Evolutionary conservation across 2,888 invertebrate species (phyloP).

Genomic region (Volucella bombylans): DNA sequence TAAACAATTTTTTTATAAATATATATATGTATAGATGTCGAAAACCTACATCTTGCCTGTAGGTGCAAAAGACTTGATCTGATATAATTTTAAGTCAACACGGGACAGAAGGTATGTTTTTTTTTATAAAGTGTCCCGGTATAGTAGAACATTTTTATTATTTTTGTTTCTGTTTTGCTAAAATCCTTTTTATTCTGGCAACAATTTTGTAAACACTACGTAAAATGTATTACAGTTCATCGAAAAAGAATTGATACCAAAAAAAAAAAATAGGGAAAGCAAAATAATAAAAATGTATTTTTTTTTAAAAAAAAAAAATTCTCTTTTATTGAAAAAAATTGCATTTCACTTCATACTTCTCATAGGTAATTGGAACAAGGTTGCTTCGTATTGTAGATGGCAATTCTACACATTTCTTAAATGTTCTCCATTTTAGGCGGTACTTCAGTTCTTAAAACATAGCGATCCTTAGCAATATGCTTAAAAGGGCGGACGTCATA

Average conservation of each 20-base stretch:
- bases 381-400: too few relatives aligned
- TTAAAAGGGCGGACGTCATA: too few relatives aligned
- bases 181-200: not conserved
- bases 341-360: slow-evolving; percentile 9
- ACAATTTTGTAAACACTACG: not conserved
- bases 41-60: slow-evolving; percentile 36
- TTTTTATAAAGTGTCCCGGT: slow-evolving; percentile 28
- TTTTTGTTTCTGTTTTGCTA: slow-evolving; percentile 27
- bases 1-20: slow-evolving; percentile 46
- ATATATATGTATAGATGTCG: slow-evolving; percentile 64
- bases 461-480: too few relatives aligned
- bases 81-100: slow-evolving; percentile 71
- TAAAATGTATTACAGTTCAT: not conserved
- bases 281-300: slow-evolving; percentile 48
- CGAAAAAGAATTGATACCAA: slow-evolving; percentile 34
- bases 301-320: slow-evolving; percentile 64
- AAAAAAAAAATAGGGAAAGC: slow-evolving; percentile 14
- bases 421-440: too few relatives aligned
- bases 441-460: too few relatives aligned
- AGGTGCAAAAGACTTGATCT: slow-evolving; percentile 67
- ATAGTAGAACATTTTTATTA: slow-evolving; percentile 43
- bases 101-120: slow-evolving; percentile 41
- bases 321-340: slow-evolving; percentile 75
- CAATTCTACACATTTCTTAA: too few relatives aligned
- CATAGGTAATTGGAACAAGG: not conserved